Evolutionary conservation across 35 echinoderm and acorn worm genomes (phyloP), one percentile per base, ranked within the genome.

Genomic region (Diadema setosum): DNA sequence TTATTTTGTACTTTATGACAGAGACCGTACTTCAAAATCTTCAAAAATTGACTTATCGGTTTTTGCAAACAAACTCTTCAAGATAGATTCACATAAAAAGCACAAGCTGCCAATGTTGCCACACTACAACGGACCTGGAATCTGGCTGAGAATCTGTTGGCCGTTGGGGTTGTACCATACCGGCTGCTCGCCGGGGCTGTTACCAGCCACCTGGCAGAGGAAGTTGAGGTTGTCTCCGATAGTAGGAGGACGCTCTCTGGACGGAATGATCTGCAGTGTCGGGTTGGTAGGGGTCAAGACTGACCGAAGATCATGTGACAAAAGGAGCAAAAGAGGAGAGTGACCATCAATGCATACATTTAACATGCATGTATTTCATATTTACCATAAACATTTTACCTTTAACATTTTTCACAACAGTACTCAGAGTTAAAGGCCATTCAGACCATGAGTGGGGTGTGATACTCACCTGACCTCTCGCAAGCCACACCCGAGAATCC

Each of bases 391-490:
- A 52, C 48, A 52, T n/a, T 52, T 52, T 52, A 11, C n/a, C n/a
- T 52, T 52, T 52, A 11, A 52, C 48, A 52, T 52, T 52, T 52
- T n/a, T 52, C 48, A 52, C 9, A n/a, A 52, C 48, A 52, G 48
- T 52, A n/a, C n/a, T 11, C 9, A 9, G n/a, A 52, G 48, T 9
- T 52, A 52, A 52, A 52, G n/a, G 48, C 9, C n/a, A 11, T 52
- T 52, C 9, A n/a, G 9, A n/a, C 9, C 48, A 52, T 52, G 9
- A 9, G n/a, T 52, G n/a, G n/a, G 48, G 48, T 52, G n/a, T n/a
- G 27, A 45, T 58, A 80, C 85, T 70, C 87, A 94, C 92, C 56
- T 75, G 70, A 25, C 39, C 75, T 85, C 6, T 94, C 81, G 60
- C 92, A 94, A 56, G 84, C 78, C 0, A 14, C 29, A 40, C 92